phyloP scores from a whole-genome alignment of 64 coral and sea anemone species.

The Exaiptasia diaphana region DNA sequence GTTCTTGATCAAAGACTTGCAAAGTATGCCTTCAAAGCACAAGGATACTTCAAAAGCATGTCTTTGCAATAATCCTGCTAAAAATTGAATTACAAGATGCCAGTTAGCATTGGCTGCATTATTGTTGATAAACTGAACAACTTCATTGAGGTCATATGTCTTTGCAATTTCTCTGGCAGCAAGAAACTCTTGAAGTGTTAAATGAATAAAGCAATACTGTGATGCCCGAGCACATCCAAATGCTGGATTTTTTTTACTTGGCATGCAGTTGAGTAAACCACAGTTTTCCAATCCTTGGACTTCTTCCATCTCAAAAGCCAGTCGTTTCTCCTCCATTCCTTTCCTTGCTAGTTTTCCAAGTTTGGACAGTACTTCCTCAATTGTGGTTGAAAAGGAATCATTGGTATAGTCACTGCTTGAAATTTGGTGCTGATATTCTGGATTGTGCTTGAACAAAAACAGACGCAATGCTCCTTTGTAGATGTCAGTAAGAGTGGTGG shows the following conservation, averaged over 20 bases:
- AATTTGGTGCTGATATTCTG: too few species aligned
- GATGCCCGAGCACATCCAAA: not conserved
- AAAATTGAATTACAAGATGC: slow-evolving; percentile 19
- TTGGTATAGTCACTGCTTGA: too few species aligned
- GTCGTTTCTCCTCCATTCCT: slow-evolving; percentile 24
- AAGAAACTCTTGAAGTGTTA: slow-evolving; percentile 39
- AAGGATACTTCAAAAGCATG: not conserved
- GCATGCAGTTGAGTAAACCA: slow-evolving; percentile 48
- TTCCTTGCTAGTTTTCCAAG: slow-evolving; percentile 11
- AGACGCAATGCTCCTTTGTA: slow-evolving; percentile 40
- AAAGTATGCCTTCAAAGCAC: too few species aligned
- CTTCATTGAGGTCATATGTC: not conserved
- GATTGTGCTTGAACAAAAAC: slow-evolving; percentile 37
- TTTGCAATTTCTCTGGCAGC: slow-evolving; percentile 30
- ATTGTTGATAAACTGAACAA: not conserved
- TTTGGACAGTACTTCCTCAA: slow-evolving; percentile 13
- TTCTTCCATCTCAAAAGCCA: slow-evolving; percentile 43
- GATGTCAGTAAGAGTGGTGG: slow-evolving; percentile 38
- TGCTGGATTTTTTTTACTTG: not conserved
- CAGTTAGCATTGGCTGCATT: not conserved
- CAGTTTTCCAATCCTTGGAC: slow-evolving; percentile 38
- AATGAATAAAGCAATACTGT: slow-evolving; percentile 35
- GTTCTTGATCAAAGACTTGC: not conserved
- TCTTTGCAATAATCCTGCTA: not conserved
- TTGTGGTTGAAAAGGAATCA: too few species aligned